Evolutionary conservation across 2,888 invertebrate species (phyloP).

Genomic region (Choreutis nemorana): DNA sequence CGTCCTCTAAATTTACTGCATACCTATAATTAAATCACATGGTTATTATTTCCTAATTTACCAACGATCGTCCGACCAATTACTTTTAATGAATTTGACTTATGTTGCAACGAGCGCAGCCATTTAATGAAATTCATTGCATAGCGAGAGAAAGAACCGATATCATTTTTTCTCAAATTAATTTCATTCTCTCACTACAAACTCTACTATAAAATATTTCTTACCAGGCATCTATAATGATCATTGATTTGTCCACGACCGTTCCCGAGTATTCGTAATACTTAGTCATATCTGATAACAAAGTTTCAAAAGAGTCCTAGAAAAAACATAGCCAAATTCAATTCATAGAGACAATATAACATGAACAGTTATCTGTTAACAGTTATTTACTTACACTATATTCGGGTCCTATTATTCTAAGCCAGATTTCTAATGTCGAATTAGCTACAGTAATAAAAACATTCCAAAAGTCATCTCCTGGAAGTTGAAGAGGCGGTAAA

Average conservation of each 20-base stretch:
- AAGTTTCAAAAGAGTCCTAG: slow-evolving; percentile 53
- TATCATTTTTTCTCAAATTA: too few relatives aligned
- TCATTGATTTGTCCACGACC: slow-evolving; percentile 46
- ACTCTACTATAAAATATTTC: too few relatives aligned
- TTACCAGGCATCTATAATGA: slow-evolving; percentile 52
- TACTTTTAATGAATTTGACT: too few relatives aligned
- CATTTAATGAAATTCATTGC: too few relatives aligned
- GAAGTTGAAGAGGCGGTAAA: slow-evolving; percentile 48
- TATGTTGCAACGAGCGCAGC: too few relatives aligned
- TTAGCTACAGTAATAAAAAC: slow-evolving; percentile 69
- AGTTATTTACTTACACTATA: slow-evolving; percentile 68
- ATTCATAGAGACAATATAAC: too few relatives aligned
- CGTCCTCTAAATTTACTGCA: slow-evolving; percentile 47
- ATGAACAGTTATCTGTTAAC: slow-evolving; percentile 2
- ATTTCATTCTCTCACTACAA: too few relatives aligned
- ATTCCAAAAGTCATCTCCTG: slow-evolving; percentile 62
- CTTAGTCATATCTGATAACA: slow-evolving; percentile 57
- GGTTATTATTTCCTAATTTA: too few relatives aligned
- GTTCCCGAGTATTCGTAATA: slow-evolving; percentile 47
- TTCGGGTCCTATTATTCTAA: slow-evolving; percentile 69
- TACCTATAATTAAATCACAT: slow-evolving; percentile 28
- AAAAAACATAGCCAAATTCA: slow-evolving; percentile 9
- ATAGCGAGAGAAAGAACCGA: too few relatives aligned
- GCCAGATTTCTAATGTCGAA: slow-evolving; percentile 72
- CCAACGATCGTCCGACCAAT: too few relatives aligned